Evolutionary conservation across 1,140 invertebrate genomes (phyloP), one percentile per base, ranked within the genome.

Genomic region (Carcinoscorpius rotundicauda): DNA sequence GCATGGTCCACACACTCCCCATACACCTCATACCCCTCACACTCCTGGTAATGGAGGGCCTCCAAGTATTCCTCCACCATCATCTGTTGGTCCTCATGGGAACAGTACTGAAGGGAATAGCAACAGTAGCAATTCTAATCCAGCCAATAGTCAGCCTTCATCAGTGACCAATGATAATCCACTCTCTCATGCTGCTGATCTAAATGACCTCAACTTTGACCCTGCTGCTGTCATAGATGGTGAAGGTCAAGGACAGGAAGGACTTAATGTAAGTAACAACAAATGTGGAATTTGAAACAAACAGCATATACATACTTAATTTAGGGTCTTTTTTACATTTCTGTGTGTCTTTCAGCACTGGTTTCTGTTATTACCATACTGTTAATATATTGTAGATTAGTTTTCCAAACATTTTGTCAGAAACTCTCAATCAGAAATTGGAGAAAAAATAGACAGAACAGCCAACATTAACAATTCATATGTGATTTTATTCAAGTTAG

Each of bases 181-280:
- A 3, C 64, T 68, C 8, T 56, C 66, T 4, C 63, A 64, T 65
- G 63, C 64, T 51, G 63, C 66, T 58, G 88, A 90, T 77, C 84
- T 93, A 69, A 88, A 87, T 10, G 91, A 95, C 75, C 82, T 96
- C 69, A 93, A 91, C 78, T 96, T 95, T 76, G 92, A 96, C 78
- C 91, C 92, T 9, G 87, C 87, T 71, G 88, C 86, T 70, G 88
- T 93, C 72, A 91, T 93, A 72, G 90, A 93, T 73, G 90, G 89
- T 48, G 91, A 94, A 77, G 88, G 87, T 67, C 85, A 88, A 61
- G 86, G 85, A 29, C 87, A 89, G 74, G 90, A 93, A 78, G 85
- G 85, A 62, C 81, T 97, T 67, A 94, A 94, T 82, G 93, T 95
- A 82, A 91, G 87, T 85, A 29, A 29, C 29, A 29, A 29, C 29